Conservation (phyloP, 2,888 invertebrate species). For the Apotomis betuletana region DNA sequence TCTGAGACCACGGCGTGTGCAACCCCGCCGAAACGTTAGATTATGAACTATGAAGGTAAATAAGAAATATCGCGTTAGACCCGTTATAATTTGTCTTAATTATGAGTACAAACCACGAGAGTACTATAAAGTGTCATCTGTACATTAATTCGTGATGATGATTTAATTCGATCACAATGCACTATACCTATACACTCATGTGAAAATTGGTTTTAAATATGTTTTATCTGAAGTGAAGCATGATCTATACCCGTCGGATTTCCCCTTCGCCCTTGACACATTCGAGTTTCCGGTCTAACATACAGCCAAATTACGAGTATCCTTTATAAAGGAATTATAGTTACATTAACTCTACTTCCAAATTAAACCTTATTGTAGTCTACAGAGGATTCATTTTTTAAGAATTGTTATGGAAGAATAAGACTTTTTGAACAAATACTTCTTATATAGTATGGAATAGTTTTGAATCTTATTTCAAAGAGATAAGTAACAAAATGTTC, state of each 20-base stretch:
- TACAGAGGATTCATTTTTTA: background rate
- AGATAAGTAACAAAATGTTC: background rate
- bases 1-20: no score
- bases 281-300: constrained; percentile 5
- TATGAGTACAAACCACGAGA: no score
- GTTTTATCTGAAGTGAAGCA: background rate
- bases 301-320: background rate
- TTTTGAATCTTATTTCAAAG: background rate
- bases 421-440: background rate
- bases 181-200: no score
- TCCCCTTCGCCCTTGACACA: constrained; percentile 20
- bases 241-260: background rate
- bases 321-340: background rate
- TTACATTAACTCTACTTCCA: background rate
- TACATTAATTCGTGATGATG: no score
- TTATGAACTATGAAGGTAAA: no score
- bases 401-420: background rate
- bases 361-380: background rate
- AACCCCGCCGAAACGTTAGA: no score
- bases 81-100: no score
- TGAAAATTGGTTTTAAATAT: background rate
- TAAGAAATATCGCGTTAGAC: no score
- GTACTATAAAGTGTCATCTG: no score
- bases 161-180: no score
- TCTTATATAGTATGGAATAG: background rate